Conservation (phyloP, 2,888 invertebrate species). For the Euphydryas editha region DNA sequence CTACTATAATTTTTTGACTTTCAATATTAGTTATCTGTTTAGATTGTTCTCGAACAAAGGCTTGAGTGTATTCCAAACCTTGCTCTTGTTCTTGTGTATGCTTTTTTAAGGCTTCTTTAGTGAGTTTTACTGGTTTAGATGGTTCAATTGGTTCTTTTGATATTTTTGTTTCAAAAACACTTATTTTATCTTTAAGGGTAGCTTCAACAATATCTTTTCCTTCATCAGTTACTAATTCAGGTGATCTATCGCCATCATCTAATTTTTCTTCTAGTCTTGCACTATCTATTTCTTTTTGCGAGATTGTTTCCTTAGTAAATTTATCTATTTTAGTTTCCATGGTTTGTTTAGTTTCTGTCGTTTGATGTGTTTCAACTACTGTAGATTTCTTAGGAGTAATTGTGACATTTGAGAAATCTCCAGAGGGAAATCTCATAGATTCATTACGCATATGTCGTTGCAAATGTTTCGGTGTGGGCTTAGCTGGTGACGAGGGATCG, state of each 20-base stretch:
- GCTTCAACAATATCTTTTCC: slow-evolving; percentile 80
- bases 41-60: slow-evolving; percentile 79
- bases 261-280: slow-evolving; percentile 83
- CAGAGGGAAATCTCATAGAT: slow-evolving; percentile 81
- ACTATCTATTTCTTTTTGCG: slow-evolving; percentile 75
- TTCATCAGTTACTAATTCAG: slow-evolving; percentile 70
- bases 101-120: slow-evolving; percentile 80
- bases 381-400: slow-evolving; percentile 75
- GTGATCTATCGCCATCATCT: slow-evolving; percentile 74
- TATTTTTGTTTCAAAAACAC: slow-evolving; percentile 78
- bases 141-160: slow-evolving; percentile 70
- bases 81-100: slow-evolving; percentile 79
- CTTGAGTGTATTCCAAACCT: slow-evolving; percentile 78
- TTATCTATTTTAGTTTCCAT: slow-evolving; percentile 62
- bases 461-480: slow-evolving; percentile 80
- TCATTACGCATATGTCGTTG: slow-evolving; percentile 82
- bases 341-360: slow-evolving; percentile 60
- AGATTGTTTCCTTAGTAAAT: slow-evolving; percentile 67
- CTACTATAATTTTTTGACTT: slow-evolving; percentile 60
- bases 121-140: slow-evolving; percentile 74
- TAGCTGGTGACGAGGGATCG: slow-evolving; percentile 75
- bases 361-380: slow-evolving; percentile 69
- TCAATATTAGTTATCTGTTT: slow-evolving; percentile 69
- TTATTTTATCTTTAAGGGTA: slow-evolving; percentile 73
- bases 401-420: slow-evolving; percentile 80